Base-by-base conservation (phyloP, 2,113 vertebrate genomes). In the Pampusana beccarii region DNA sequence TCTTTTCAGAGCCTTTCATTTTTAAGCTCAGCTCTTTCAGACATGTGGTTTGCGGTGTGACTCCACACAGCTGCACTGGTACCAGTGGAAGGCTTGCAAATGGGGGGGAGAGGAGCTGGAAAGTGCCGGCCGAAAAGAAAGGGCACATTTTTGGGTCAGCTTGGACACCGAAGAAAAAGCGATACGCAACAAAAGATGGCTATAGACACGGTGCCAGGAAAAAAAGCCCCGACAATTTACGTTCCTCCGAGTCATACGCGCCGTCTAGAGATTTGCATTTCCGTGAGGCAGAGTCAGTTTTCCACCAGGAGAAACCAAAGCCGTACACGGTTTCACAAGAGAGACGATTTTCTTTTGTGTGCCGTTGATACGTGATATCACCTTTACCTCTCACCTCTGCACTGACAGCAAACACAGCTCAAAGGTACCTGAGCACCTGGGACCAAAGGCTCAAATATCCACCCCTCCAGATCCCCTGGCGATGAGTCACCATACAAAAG, bases 401-500 rank as follows among this genome's bases (percentile, higher is more conserved):
- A 73, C 65, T 73, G 65, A 90, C 75, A 81, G 61, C 40, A 16
- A 88, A 75, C 65, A 61, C 92, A 87, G 93, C 88, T 91, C 80
- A 66, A 74, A 89, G 75, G 84, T 94, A 95, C 40, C n/a, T 54
- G 72, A 78, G 69, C 91, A 94, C 70, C 89, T 96, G 95, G 80
- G 77, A 92, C 65, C 61, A 40, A 38, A 70, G 62, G 56, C 65
- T 97, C 95, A 92, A 85, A 95, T 95, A 95, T 90, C 93, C 87
- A 92, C 74, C 88, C 64, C 80, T 89, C 83, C 65, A 57, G 88
- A 94, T 92, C 75, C 66, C 90, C 57, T 23, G 58, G 84, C 62
- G 4, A 94, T 96, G 95, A 98, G 88, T 97, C 97, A 98, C 96
- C 87, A 86, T 60, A 48, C 94, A 94, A 96, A 97, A 80, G 89